Evolutionary conservation across 2,797 vertebrate genomes (phyloP).

Genomic region (Mustela erminea): DNA sequence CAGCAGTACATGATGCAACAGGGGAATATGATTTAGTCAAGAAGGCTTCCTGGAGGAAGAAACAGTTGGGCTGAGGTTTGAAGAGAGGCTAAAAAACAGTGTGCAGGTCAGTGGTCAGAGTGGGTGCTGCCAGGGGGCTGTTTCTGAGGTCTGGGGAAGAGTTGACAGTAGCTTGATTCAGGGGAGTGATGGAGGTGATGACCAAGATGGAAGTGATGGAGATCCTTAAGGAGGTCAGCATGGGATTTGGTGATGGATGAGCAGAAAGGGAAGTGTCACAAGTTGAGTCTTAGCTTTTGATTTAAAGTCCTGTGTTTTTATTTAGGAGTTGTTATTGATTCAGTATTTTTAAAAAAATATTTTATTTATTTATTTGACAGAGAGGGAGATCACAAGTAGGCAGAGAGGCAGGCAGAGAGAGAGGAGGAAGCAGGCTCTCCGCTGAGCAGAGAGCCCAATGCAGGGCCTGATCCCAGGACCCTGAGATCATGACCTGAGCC

Average conservation of each 20-base stretch:
- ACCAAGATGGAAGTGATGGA: neutral
- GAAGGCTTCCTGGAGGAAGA: neutral
- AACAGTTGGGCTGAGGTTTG: neutral
- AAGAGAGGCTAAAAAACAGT: neutral
- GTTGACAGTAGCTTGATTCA: neutral
- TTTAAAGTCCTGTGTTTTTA: constrained; percentile 14
- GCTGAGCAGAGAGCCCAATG: too few relatives aligned
- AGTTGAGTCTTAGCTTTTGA: constrained; percentile 31
- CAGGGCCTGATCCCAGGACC: too few relatives aligned
- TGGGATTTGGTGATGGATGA: neutral
- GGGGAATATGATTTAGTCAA: neutral
- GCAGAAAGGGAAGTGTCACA: neutral
- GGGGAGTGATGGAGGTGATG: neutral
- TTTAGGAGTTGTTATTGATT: neutral
- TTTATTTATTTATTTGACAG: too few relatives aligned
- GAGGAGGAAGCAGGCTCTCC: too few relatives aligned
- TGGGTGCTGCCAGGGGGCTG: neutral
- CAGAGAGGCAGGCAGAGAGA: too few relatives aligned
- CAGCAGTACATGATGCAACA: neutral
- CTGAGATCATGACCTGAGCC: too few relatives aligned
- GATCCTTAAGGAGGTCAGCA: neutral
- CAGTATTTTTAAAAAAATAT: neutral
- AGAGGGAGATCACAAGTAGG: too few relatives aligned
- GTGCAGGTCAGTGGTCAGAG: neutral
- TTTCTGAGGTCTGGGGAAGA: neutral